Evolutionary conservation across 2,797 vertebrate species (phyloP).

Genomic region (Cephalopachus bancanus): DNA sequence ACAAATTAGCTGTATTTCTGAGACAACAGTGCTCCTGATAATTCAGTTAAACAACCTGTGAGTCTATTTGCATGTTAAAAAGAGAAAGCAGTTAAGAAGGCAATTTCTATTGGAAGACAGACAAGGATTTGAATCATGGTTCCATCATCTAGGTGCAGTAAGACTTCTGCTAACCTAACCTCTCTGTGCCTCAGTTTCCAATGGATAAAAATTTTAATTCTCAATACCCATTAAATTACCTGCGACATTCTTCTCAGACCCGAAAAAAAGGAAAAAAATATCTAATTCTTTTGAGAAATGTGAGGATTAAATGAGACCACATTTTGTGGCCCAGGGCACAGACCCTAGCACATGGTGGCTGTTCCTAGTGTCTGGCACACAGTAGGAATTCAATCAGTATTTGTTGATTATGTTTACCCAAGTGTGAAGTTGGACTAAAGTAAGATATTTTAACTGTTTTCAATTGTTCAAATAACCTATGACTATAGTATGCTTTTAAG

Average conservation of each 20-base stretch:
- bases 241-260: too few relatives aligned
- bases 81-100: not conserved
- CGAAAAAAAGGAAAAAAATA: too few relatives aligned
- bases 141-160: not conserved
- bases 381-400: constrained; percentile 27
- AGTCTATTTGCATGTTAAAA: not conserved
- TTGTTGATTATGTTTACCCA: not conserved
- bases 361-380: not conserved
- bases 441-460: not conserved
- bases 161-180: not conserved
- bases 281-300: not conserved
- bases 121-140: not conserved
- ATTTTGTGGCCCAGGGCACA: not conserved
- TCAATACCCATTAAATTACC: not conserved
- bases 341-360: not conserved
- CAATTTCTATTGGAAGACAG: not conserved
- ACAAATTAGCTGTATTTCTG: not conserved
- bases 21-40: not conserved
- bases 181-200: not conserved
- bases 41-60: not conserved
- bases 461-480: not conserved
- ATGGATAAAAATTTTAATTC: not conserved
- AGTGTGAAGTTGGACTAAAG: not conserved
- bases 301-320: not conserved
- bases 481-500: not conserved